These are phyloP conservation scores for Hofmannophila pseudospretella DNA, from an alignment of 2,888 invertebrate genomes.

Conservation along the genomic window DNA sequence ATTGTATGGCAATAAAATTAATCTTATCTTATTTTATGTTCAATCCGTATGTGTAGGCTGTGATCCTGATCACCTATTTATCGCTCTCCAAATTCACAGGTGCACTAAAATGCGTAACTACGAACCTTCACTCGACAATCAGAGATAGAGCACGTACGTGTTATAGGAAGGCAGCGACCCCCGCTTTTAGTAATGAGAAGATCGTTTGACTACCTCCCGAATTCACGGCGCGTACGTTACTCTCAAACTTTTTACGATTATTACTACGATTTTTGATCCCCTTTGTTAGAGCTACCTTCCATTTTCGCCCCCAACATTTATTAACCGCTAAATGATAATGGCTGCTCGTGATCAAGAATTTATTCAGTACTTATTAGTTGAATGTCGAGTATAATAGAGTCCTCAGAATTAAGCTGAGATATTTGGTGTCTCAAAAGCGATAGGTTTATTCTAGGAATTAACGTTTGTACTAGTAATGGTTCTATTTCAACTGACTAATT, in stretches of 20 bases:
- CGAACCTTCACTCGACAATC: slow-evolving; percentile 18
- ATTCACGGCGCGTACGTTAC: slow-evolving; percentile 64
- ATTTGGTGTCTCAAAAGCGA: no score
- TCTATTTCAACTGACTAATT: no score
- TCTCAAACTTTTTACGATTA: slow-evolving; percentile 70
- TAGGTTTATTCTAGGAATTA: no score
- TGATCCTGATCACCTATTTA: neutral
- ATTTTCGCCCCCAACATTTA: slow-evolving; percentile 55
- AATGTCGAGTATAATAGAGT: slow-evolving; percentile 23
- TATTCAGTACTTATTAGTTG: slow-evolving; percentile 23
- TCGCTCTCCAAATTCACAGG: slow-evolving; percentile 1
- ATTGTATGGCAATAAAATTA: no score
- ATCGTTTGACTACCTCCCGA: slow-evolving; percentile 54
- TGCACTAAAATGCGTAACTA: slow-evolving; percentile 3
- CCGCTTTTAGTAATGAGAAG: slow-evolving; percentile 39
- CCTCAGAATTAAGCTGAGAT: no score
- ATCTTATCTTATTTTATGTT: no score
- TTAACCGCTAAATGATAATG: slow-evolving; percentile 69
- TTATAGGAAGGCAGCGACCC: slow-evolving; percentile 31
- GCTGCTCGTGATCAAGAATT: slow-evolving; percentile 53
- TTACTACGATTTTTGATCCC: slow-evolving; percentile 67
- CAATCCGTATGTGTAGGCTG: no score
- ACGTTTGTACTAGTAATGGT: no score
- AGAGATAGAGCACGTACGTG: slow-evolving; percentile 34
- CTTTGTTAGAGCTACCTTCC: slow-evolving; percentile 52